Conservation (phyloP, 2,888 invertebrate genomes). For the Cerastis rubricosa region DNA sequence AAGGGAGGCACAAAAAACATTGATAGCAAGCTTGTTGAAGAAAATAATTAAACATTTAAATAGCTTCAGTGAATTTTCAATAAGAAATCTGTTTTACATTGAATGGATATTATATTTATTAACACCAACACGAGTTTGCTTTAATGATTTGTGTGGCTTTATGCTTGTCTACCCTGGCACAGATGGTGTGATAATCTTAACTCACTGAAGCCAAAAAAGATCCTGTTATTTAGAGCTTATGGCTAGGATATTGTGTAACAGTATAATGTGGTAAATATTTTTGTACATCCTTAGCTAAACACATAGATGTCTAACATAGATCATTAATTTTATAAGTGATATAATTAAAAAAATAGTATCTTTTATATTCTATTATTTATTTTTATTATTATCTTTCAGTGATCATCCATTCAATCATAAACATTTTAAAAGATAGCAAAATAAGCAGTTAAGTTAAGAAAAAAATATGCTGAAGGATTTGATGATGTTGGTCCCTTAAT, state of each 20-base stretch:
- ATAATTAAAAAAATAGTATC: background rate
- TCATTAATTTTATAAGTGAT: background rate
- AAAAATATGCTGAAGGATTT: background rate
- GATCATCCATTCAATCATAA: background rate
- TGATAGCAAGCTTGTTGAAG: slow-evolving; percentile 21
- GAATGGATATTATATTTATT: background rate
- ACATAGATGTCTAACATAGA: background rate
- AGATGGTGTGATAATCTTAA: background rate
- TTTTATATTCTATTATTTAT: too few species aligned
- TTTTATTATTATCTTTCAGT: background rate
- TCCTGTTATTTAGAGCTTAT: background rate
- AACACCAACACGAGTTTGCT: background rate
- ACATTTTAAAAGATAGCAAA: background rate
- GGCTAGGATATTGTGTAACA: background rate
- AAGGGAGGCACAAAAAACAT: background rate
- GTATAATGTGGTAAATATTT: background rate
- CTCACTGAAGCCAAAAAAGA: slow-evolving; percentile 24
- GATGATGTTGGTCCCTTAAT: background rate
- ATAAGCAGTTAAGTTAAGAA: background rate
- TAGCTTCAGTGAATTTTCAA: slow-evolving; percentile 1
- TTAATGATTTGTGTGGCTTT: background rate
- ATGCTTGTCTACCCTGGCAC: background rate
- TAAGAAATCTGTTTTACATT: background rate
- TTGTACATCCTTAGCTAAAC: background rate
- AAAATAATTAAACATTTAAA: slow-evolving; percentile 9